Conservation (phyloP, 2,888 invertebrate species). For the Nineta flava region DNA sequence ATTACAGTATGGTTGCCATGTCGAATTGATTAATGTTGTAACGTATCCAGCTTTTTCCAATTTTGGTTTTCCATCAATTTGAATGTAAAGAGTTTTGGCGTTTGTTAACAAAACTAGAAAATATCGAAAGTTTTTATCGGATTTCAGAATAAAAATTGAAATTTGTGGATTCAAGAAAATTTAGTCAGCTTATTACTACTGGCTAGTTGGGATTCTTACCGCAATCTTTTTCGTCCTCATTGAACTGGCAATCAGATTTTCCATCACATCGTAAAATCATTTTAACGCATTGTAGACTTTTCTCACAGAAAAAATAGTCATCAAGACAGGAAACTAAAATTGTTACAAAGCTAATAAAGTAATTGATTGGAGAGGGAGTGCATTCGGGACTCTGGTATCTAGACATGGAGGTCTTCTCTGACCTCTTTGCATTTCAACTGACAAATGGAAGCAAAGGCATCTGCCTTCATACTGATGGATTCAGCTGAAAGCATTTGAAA, state of each 20-base stretch:
- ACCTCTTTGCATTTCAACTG: too few species aligned
- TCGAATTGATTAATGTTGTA: conserved; percentile 38
- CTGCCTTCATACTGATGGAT: too few species aligned
- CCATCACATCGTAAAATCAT: conserved; percentile 42
- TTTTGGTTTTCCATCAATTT: conserved; percentile 42
- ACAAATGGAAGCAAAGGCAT: too few species aligned
- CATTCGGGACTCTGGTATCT: too few species aligned
- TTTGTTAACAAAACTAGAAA: conserved; percentile 50
- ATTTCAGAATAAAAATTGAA: too few species aligned
- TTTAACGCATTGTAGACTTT: conserved; percentile 47
- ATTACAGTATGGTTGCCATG: conserved; percentile 51
- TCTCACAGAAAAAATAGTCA: conserved; percentile 43
- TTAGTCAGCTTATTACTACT: background rate
- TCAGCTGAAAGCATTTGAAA: too few species aligned
- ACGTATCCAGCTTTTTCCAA: conserved; percentile 44
- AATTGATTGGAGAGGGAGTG: too few species aligned
- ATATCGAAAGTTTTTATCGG: background rate
- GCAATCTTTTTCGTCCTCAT: conserved; percentile 68
- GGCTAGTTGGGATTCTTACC: conserved; percentile 36
- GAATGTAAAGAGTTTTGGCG: conserved; percentile 39
- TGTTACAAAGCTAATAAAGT: too few species aligned
- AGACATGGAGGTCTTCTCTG: too few species aligned
- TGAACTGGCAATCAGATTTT: conserved; percentile 41
- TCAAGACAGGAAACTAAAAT: conserved; percentile 38
- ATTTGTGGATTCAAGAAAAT: background rate